Evolutionary conservation across 2,797 vertebrate species (phyloP), one percentile per base, ranked within the genome.

Genomic region (Bufotes viridis): DNA sequence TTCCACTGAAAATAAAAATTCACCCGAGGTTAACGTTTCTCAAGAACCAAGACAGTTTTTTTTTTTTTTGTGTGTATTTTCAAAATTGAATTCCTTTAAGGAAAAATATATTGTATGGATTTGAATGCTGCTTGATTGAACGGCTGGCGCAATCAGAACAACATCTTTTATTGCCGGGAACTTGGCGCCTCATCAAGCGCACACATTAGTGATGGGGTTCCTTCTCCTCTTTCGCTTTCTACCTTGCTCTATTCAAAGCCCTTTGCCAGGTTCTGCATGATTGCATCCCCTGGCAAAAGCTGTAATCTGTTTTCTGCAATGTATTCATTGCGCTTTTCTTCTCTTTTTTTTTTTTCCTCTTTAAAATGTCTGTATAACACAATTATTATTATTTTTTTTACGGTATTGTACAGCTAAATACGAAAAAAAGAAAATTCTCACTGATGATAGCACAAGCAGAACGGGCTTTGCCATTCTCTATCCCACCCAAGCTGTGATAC

Each of bases 81-180:
- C 15, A 29, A 78, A 85, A 65, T 85, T 78, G 58, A 61, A 60
- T 85, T 85, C 11, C 74, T 78, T 63, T 26, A 65, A 61, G 29
- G 60, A 58, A 75, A 85, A 85, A 67, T 78, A 65, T 76, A 85
- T 85, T 85, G 84, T 78, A 65, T 53, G n/a, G 24, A 42, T 78
- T 11, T 85, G 84, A 85, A 78, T 85, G 84, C 42, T 22, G 15
- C 58, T 75, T 85, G 84, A 85, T 85, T 85, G 60, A 63, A 20
- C 60, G 58, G 18, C 51, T 85, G 84, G 84, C 60, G 60, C 84
- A 85, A 85, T 85, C 84, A 85, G 84, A 85, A 85, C 74, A 85
- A 85, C 74, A 78, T 85, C 74, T 78, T 85, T 85, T 85, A 85
- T 78, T 76, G 74, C 49, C n/a, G 84, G 65, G 84, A 49, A 85